A percentile compares a stretch with the other conserved stretches of the same genome.
These are phyloP conservation scores for Enteromius unitaeniatus DNA, from an alignment of 2,797 vertebrate genomes.

Conservation along the genomic window DNA sequence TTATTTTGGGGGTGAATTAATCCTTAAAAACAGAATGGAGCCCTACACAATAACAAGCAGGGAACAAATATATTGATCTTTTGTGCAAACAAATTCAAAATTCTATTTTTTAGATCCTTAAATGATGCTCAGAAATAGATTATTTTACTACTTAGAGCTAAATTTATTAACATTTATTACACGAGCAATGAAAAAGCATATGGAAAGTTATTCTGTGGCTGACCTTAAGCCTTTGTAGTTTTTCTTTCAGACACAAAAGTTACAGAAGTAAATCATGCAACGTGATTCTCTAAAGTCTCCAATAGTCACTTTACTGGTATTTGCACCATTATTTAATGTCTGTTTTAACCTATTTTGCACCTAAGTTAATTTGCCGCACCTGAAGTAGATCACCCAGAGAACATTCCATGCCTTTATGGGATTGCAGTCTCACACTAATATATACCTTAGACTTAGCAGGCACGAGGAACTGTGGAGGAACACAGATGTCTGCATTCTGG, in stretches of 20 bases:
- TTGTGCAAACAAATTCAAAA: background rate
- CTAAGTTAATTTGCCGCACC: background rate
- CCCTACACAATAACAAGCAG: background rate
- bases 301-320: background rate
- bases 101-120: background rate
- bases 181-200: background rate
- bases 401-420: background rate
- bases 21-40: background rate
- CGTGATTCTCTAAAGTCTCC: background rate
- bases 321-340: background rate
- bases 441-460: constrained; percentile 82
- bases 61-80: background rate
- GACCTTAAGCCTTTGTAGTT: background rate
- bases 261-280: background rate
- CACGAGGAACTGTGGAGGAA: constrained; percentile 78
- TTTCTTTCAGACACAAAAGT: background rate
- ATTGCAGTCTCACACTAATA: background rate
- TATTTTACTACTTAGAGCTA: background rate
- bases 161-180: background rate
- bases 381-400: background rate
- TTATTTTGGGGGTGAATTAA: background rate
- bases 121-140: background rate
- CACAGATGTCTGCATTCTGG: constrained; percentile 76
- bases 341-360: background rate
- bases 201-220: background rate